A percentile compares a stretch with the other conserved stretches of the same genome.
phyloP scores from a whole-genome alignment of 1,140 invertebrate species.

The Drosophila kohkoa region DNA sequence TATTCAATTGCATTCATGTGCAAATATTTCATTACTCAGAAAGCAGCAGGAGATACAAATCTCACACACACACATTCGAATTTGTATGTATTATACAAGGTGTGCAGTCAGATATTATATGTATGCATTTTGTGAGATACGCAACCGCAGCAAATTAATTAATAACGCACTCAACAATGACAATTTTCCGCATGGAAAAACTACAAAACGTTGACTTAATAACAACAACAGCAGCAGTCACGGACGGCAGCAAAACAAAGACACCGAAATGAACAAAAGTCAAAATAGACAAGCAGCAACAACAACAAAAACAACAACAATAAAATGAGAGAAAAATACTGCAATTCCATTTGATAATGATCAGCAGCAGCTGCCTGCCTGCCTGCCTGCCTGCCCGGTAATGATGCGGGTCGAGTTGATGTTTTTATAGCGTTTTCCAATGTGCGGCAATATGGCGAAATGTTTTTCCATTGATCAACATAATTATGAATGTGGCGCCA shows the following conservation, averaged over 20 bases:
- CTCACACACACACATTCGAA: not conserved
- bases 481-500: slow-evolving; percentile 45
- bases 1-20: slow-evolving; percentile 81
- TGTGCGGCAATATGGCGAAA: slow-evolving; percentile 20
- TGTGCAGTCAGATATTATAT: slow-evolving; percentile 6
- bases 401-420: slow-evolving; percentile 30
- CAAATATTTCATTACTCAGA: slow-evolving; percentile 77
- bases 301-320: slow-evolving; percentile 29
- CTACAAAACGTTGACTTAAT: slow-evolving; percentile 55
- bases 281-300: slow-evolving; percentile 39
- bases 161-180: slow-evolving; percentile 81
- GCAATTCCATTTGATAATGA: slow-evolving; percentile 46
- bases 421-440: slow-evolving; percentile 23
- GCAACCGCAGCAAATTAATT: slow-evolving; percentile 75
- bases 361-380: slow-evolving; percentile 19
- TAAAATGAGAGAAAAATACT: slow-evolving; percentile 16
- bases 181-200: slow-evolving; percentile 79
- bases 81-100: slow-evolving; percentile 5
- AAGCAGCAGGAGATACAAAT: slow-evolving; percentile 27
- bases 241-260: slow-evolving; percentile 32
- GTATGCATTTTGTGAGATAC: slow-evolving; percentile 40
- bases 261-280: slow-evolving; percentile 47
- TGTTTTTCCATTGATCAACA: slow-evolving; percentile 43
- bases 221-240: slow-evolving; percentile 34
- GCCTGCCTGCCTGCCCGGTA: slow-evolving; percentile 9